Percentiles rank a stretch among this genome's conserved stretches.
Evolutionary conservation across 2,797 vertebrate species (phyloP).

Genomic region (Macropodus opercularis): DNA sequence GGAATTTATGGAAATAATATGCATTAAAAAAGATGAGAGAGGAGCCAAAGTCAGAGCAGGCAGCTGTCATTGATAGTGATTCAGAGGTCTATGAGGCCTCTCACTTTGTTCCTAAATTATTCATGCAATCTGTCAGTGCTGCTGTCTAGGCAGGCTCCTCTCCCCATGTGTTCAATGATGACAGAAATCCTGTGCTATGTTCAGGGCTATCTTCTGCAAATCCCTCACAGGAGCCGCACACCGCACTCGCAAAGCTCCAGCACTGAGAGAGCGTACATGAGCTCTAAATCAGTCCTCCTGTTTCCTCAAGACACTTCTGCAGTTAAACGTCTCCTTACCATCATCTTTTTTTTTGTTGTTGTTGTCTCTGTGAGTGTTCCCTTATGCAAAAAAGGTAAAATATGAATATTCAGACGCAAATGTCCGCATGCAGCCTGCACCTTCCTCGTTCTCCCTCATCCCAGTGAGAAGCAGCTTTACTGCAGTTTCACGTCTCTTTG

Average conservation of each 20-base stretch:
- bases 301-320: not conserved
- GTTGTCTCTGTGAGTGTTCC: slow-evolving; percentile 27
- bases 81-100: slow-evolving; percentile 79
- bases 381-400: slow-evolving; percentile 20
- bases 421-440: not conserved
- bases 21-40: slow-evolving; percentile 77
- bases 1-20: slow-evolving; percentile 80
- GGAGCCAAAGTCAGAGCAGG: slow-evolving; percentile 65
- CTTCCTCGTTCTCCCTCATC: slow-evolving; percentile 23
- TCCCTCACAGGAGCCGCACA: slow-evolving; percentile 49
- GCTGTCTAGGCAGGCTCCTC: slow-evolving; percentile 69
- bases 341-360: slow-evolving; percentile 20
- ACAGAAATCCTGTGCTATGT: slow-evolving; percentile 68
- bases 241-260: slow-evolving; percentile 23
- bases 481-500: slow-evolving; percentile 38
- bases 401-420: slow-evolving; percentile 49
- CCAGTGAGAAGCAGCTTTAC: slow-evolving; percentile 31
- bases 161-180: slow-evolving; percentile 69
- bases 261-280: no score
- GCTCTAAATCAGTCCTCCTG: no score
- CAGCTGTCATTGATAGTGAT: slow-evolving; percentile 78
- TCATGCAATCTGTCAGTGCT: slow-evolving; percentile 81
- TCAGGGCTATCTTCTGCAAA: slow-evolving; percentile 62
- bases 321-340: not conserved
- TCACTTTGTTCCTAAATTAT: slow-evolving; percentile 82